Evolutionary conservation across 2,888 invertebrate genomes (phyloP).

Genomic region (Busseola fusca): DNA sequence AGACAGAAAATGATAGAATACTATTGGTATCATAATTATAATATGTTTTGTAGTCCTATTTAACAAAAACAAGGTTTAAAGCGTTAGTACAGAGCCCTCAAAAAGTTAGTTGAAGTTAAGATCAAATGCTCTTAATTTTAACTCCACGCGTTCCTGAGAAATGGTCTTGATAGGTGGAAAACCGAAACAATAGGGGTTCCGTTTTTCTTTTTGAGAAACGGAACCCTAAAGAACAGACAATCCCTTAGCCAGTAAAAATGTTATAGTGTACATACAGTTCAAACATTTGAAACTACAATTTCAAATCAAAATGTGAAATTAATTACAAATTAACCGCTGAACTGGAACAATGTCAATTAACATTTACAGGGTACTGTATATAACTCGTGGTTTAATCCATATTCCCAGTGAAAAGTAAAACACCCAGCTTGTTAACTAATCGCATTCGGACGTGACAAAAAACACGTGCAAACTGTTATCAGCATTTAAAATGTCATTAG

Average conservation of each 20-base stretch:
- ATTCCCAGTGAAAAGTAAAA: conserved; percentile 9
- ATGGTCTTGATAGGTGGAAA: too few relatives aligned
- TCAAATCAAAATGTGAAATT: neutral
- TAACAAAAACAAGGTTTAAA: neutral
- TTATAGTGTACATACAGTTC: neutral
- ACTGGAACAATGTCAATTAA: neutral
- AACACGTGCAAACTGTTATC: conserved; percentile 32
- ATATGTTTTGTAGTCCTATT: neutral
- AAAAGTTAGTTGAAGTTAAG: neutral
- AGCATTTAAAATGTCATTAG: conserved; percentile 34
- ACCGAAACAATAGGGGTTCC: too few relatives aligned
- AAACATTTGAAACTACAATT: neutral
- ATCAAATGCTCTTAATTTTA: too few relatives aligned
- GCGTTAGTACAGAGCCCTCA: neutral
- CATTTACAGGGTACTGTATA: neutral
- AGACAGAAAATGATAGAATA: neutral
- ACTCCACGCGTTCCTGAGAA: too few relatives aligned
- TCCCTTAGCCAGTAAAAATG: too few relatives aligned
- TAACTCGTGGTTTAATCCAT: neutral
- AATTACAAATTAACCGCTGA: neutral
- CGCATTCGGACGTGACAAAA: neutral
- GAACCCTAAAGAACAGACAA: too few relatives aligned
- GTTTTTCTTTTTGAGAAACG: too few relatives aligned
- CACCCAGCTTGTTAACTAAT: neutral
- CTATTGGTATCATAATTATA: neutral